Base-by-base conservation (phyloP, 1,140 invertebrate genomes). In the Aphaenogaster floridana region DNA sequence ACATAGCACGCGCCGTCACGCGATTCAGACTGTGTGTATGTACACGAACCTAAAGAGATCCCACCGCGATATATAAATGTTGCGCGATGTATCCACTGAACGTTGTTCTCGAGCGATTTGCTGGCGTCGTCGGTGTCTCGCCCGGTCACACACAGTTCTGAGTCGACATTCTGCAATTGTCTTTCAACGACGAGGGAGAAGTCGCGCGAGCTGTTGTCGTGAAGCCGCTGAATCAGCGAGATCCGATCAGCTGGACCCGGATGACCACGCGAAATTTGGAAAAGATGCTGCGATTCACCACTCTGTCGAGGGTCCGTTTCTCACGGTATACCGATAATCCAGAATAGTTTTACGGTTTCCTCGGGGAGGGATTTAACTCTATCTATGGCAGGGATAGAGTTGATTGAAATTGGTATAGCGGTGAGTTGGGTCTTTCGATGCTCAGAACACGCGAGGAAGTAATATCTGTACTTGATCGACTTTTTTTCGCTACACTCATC, bases 221-320 rank as follows among this genome's bases (percentile, higher is more conserved):
- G 54, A 69, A 71, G 64, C 21, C 50, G 34, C 4, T 4, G 4
- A 9, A 69, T 69, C 50, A 42, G 42, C 36, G n/a, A 48, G 39
- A 68, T 21, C 7, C 0, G 8, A 77, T 34, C 39, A 57, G 21
- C 3, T 6, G 1, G 50, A 59, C 39, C 57, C 4, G 79, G 57
- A 91, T 88, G 86, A 91, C 91, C 0, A 66, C 90, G 13, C 87
- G 90, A 36, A 94, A 93, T 86, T 74, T 94, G 86, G 93, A 94
- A 80, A 95, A 94, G 68, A 94, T 95, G 92, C 90, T 94, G 63
- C 92, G 94, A 50, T 91, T 94, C 76, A 89, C 93, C n/a, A 88
- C 87, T 9, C 57, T 93, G n/a, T 91, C 91, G 15, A 92, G 92
- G 93, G 94, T 94, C 87, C 57, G 94, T 94, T 76, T 86, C 64